Evolutionary conservation across 2,797 vertebrate species (phyloP).

Genomic region (Neopelma chrysocephalum): DNA sequence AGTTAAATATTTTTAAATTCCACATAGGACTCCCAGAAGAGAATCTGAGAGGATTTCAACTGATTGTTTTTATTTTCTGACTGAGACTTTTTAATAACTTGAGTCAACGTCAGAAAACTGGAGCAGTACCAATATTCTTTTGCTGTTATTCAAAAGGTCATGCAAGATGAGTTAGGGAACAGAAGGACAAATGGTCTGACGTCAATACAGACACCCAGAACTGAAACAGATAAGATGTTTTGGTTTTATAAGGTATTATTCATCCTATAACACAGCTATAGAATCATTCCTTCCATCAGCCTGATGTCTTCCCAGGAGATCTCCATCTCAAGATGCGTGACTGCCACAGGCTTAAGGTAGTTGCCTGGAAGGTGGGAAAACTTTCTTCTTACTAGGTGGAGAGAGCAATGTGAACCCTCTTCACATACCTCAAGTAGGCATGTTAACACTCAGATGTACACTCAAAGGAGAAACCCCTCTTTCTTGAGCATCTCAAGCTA

Average conservation of each 20-base stretch:
- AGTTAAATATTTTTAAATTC: slow-evolving; percentile 21
- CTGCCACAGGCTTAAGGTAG: background rate
- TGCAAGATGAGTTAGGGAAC: slow-evolving; percentile 9
- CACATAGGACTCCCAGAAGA: slow-evolving; percentile 4
- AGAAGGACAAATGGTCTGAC: slow-evolving; percentile 42
- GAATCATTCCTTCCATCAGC: background rate
- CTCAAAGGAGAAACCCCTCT: background rate
- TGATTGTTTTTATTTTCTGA: slow-evolving; percentile 37
- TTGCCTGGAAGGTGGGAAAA: background rate
- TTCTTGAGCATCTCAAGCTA: background rate
- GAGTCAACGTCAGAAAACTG: slow-evolving; percentile 36
- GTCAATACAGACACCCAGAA: background rate
- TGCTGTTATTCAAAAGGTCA: slow-evolving; percentile 31
- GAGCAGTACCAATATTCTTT: slow-evolving; percentile 41
- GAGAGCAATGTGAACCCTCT: background rate
- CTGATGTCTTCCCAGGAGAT: background rate
- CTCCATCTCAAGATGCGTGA: background rate
- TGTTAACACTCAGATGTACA: background rate
- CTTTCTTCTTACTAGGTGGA: background rate
- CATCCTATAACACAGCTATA: background rate
- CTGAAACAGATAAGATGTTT: slow-evolving; percentile 6
- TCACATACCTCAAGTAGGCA: background rate
- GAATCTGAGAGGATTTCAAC: slow-evolving; percentile 6
- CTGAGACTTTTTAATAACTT: slow-evolving; percentile 30
- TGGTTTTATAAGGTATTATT: slow-evolving; percentile 24